Evolutionary conservation across 2,888 invertebrate species (phyloP).

Genomic region (Spisula subtruncata): DNA sequence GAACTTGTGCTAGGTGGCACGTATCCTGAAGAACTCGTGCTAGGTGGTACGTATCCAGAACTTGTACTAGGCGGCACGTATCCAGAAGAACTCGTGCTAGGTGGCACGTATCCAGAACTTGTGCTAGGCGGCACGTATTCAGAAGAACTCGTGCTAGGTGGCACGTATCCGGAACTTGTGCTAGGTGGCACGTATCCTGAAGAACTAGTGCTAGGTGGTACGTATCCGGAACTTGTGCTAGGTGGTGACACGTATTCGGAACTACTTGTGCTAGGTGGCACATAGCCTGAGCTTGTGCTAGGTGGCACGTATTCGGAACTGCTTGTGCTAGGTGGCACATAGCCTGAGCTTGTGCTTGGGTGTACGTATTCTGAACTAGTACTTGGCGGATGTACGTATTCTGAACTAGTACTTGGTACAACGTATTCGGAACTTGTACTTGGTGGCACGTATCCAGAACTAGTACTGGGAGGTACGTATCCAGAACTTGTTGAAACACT

Average conservation of each 20-base stretch:
- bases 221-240: background rate
- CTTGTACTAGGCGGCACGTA: background rate
- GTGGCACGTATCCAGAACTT: background rate
- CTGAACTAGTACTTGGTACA: background rate
- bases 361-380: background rate
- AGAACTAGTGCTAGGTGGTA: background rate
- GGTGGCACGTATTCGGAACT: background rate
- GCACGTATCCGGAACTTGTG: background rate
- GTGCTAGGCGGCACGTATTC: background rate
- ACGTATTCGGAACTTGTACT: too few species aligned
- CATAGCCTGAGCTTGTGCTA: background rate
- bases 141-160: background rate
- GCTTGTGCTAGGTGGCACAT: background rate
- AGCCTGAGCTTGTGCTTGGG: background rate
- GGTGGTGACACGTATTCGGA: background rate
- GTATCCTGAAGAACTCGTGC: background rate
- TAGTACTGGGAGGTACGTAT: background rate
- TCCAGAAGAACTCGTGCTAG: background rate
- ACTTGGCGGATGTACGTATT: background rate
- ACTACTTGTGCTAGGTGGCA: conserved; percentile 3
- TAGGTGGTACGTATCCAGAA: background rate
- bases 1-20: background rate
- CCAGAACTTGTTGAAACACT: background rate
- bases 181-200: too few species aligned
- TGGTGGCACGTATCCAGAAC: too few species aligned